Evolutionary conservation across 2,113 vertebrate genomes (phyloP), one percentile per base, ranked within the genome.

Genomic region (Guaruba guarouba): DNA sequence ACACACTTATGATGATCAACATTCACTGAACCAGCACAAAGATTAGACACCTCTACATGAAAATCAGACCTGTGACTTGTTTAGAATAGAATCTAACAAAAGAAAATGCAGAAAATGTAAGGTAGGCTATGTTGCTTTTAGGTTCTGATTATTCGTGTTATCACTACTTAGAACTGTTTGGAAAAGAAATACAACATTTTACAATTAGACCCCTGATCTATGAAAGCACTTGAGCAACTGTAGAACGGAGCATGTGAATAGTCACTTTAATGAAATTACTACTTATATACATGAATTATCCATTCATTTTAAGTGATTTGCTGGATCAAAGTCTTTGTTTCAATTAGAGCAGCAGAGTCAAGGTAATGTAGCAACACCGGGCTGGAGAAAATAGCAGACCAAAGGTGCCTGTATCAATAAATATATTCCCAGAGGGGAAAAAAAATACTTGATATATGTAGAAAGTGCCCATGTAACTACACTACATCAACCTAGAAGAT

Each of bases 201-300:
- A 48, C 54, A 89, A 61, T 90, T 86, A 96, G 82, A 70, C 13
- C 33, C 68, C 76, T 86, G 57, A 82, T 79, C 88, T 88, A 54
- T 9, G 55, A 88, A 93, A 73, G 80, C 74, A 91, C 74, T 96
- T 44, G 37, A 92, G 43, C 43, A 90, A 93, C 55, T 66, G 29
- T 52, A 9, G 43, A 79, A 84, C 2, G 1, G n/a, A 91, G 54
- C 48, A 84, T 49, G 70, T 11, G 33, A 95, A 76, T n/a, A 89
- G 93, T 84, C 76, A 76, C 80, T 92, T 93, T 85, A 93, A 84
- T 94, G 35, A 95, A 96, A 94, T 96, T 73, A 78, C 77, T 88
- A 73, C 57, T 90, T 94, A 86, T 48, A 84, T 76, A 84, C 77
- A 29, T 86, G 74, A 96, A 96, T 96, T 96, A 96, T 51, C 92